A percentile compares a stretch with the other conserved stretches of the same genome.
Evolutionary conservation across 2,113 vertebrate genomes (phyloP).

Genomic region (Azemiops feae): DNA sequence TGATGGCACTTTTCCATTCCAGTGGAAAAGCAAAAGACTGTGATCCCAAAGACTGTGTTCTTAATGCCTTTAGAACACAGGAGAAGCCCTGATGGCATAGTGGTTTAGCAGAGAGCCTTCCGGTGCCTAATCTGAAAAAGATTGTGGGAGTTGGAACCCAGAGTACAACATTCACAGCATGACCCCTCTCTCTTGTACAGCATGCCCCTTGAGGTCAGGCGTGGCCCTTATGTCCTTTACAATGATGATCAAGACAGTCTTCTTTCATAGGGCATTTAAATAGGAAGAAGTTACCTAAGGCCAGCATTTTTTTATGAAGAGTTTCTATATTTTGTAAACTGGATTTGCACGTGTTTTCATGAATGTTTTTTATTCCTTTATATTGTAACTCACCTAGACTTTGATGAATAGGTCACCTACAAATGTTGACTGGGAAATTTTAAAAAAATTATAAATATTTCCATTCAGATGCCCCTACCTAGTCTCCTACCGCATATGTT

Average conservation of each 20-base stretch:
- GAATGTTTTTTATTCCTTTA: neutral
- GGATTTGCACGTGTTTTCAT: neutral
- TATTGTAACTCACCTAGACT: neutral
- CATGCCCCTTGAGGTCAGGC: neutral
- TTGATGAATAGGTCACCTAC: neutral
- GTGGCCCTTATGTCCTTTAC: neutral
- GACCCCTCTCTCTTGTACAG: neutral
- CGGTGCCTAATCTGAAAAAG: neutral
- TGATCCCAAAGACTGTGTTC: constrained; percentile 13
- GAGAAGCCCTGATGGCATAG: too few species aligned
- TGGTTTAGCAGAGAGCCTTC: neutral
- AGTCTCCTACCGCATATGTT: neutral
- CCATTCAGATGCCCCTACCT: neutral
- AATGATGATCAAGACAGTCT: neutral
- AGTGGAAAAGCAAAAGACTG: constrained; percentile 36
- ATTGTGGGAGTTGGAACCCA: neutral
- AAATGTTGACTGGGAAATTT: neutral
- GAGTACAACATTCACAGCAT: neutral
- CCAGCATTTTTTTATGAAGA: neutral
- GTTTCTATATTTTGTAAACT: neutral
- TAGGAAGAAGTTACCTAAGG: neutral
- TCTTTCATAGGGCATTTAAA: neutral
- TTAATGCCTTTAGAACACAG: constrained; percentile 20
- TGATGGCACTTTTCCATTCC: neutral
- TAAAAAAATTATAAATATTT: neutral